Evolutionary conservation across 2,888 invertebrate genomes (phyloP), one percentile per base, ranked within the genome.

Genomic region (Scrobipalpa costella): DNA sequence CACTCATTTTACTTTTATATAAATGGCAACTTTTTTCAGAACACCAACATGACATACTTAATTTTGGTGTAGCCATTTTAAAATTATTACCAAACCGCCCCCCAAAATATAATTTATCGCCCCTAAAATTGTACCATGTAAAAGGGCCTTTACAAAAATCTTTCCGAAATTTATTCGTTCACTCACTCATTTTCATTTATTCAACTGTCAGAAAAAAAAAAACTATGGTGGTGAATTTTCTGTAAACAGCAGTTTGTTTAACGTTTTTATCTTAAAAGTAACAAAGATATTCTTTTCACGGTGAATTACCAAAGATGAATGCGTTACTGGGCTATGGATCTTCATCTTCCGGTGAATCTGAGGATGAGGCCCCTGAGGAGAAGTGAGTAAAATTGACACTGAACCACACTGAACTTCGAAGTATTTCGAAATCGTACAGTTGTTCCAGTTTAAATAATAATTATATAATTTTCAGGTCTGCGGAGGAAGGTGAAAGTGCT

Each of bases 301-400:
- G 40, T 59, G 64, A 63, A 13, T 34, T 8, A 55, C n/a, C 62
- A 50, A 74, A 68, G 68, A 93, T 94, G 94, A 93, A 93, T 84
- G 95, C 95, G 76, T 86, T 95, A 70, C 93, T 95, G 68, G 94
- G 94, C 87, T 95, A 95, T 76, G 94, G 94, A 61, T 81, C 90
- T 58, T 86, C 85, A 50, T 78, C 79, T 49, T 85, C 90, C 44
- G 92, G 91, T 73, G 87, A 86, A 65, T 90, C 93, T 5, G 93
- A 93, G 49, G 92, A 90, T 69, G 93, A 90, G 69, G 92, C 92
- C 66, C 73, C 74, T 19, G 77, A 77, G 61, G 82, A 85, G 44
- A 77, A 74, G 92, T 92, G 77, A 81, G 81, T 34, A 34, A 63
- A 19, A 52, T 27, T 3, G 27, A 19, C 44, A 27, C 17, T 40